Evolutionary conservation across 2,888 invertebrate genomes (phyloP).

Genomic region (Morinoia aosen): DNA sequence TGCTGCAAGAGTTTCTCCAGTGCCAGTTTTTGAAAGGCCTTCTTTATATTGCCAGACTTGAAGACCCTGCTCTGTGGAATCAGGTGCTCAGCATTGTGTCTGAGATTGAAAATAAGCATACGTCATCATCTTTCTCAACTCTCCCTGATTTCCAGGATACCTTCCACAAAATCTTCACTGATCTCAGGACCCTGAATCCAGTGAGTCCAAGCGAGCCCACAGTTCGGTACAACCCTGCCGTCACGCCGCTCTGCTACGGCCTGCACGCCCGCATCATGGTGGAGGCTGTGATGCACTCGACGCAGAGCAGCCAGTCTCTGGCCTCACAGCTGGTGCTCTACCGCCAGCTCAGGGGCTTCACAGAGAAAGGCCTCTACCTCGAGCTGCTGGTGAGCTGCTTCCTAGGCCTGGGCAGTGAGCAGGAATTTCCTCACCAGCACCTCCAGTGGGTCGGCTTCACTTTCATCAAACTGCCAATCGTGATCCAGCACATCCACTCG

Average conservation of each 20-base stretch:
- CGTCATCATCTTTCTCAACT: neutral
- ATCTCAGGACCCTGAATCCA: neutral
- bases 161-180: constrained; percentile 8
- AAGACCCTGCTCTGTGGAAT: constrained; percentile 60
- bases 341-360: constrained; percentile 75
- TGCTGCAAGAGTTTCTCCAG: constrained; percentile 60
- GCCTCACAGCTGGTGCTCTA: neutral
- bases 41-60: constrained; percentile 63
- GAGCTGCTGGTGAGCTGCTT: constrained; percentile 92
- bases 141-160: constrained; percentile 2
- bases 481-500: constrained; percentile 80
- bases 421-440: constrained; percentile 73
- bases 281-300: constrained; percentile 43
- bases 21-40: constrained; percentile 64
- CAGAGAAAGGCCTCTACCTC: constrained; percentile 85
- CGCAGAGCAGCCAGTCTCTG: constrained; percentile 28
- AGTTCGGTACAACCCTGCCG: constrained; percentile 6
- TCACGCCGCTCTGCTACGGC: constrained; percentile 33
- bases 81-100: neutral
- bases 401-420: constrained; percentile 78
- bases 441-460: constrained; percentile 95
- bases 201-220: neutral
- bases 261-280: constrained; percentile 37
- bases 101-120: constrained; percentile 16
- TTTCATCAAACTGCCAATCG: constrained; percentile 89